A percentile compares a stretch with the other conserved stretches of the same genome.
Evolutionary conservation across 2,888 invertebrate genomes (phyloP).

Genomic region (Cataglyphis albicans): DNA sequence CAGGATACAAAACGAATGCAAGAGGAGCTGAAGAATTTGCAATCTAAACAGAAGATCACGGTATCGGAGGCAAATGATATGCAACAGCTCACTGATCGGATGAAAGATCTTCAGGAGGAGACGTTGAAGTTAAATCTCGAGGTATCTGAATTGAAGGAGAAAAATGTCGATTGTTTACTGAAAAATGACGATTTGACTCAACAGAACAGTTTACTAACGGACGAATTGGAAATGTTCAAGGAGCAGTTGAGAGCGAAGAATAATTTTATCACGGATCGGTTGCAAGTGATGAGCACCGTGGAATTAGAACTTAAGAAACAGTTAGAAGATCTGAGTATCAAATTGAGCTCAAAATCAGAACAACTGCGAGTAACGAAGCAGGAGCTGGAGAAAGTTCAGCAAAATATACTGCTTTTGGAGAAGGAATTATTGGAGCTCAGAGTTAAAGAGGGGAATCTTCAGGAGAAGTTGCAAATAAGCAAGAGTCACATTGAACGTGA

Average conservation of each 20-base stretch:
- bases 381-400: conserved; percentile 82
- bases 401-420: conserved; percentile 80
- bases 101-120: conserved; percentile 82
- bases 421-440: conserved; percentile 82
- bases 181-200: conserved; percentile 82
- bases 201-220: conserved; percentile 81
- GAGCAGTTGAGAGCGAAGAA: conserved; percentile 83
- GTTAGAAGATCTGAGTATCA: conserved; percentile 81
- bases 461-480: conserved; percentile 80
- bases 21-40: conserved; percentile 78
- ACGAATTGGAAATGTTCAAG: conserved; percentile 82
- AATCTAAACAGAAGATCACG: conserved; percentile 74
- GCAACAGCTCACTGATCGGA: conserved; percentile 77
- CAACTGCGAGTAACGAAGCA: conserved; percentile 78
- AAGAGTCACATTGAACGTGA: conserved; percentile 83
- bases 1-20: conserved; percentile 80
- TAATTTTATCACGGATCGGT: conserved; percentile 81
- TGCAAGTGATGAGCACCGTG: conserved; percentile 81
- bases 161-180: conserved; percentile 78
- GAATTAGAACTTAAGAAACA: conserved; percentile 82
- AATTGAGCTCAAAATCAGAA: conserved; percentile 82
- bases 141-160: conserved; percentile 78
- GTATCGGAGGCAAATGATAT: conserved; percentile 69
- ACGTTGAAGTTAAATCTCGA: conserved; percentile 80
- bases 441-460: conserved; percentile 77